phyloP scores from a whole-genome alignment of 2,888 invertebrate genomes.

The Acanthoscelides obtectus region DNA sequence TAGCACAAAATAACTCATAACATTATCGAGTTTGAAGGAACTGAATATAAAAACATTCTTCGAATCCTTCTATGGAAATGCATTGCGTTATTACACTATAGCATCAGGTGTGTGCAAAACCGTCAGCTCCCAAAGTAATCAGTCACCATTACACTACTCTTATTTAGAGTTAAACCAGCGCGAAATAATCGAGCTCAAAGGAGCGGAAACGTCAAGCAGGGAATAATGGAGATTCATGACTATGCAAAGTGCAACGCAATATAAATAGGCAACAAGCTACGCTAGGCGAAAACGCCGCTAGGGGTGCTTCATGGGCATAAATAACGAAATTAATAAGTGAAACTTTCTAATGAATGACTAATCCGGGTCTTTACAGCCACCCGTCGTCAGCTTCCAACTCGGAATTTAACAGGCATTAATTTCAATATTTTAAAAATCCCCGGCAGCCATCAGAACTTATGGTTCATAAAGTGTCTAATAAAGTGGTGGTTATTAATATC shows the following conservation, averaged over 20 bases:
- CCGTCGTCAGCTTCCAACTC: slow-evolving; percentile 21
- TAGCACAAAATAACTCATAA: too few relatives aligned
- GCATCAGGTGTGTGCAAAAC: background rate
- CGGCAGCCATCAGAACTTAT: slow-evolving; percentile 24
- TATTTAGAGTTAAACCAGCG: background rate
- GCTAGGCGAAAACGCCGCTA: background rate
- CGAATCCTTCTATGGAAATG: too few relatives aligned
- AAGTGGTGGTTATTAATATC: slow-evolving; percentile 27
- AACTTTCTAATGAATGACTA: slow-evolving; percentile 29
- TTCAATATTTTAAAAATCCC: slow-evolving; percentile 25
- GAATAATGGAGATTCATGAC: background rate
- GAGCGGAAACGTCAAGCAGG: background rate
- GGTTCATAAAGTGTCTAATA: slow-evolving; percentile 31
- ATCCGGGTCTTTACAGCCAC: slow-evolving; percentile 25
- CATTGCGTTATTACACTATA: background rate
- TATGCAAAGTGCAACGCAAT: background rate
- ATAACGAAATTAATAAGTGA: slow-evolving; percentile 24
- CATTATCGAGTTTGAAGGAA: too few relatives aligned
- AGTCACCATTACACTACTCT: background rate
- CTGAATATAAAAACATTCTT: too few relatives aligned
- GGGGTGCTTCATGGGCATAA: slow-evolving; percentile 11
- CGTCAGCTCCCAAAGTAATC: background rate
- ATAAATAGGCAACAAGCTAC: background rate
- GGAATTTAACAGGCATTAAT: slow-evolving; percentile 22
- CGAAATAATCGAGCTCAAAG: background rate